Base-by-base conservation (phyloP, 2,888 invertebrate species). In the Copidosoma aretas region DNA sequence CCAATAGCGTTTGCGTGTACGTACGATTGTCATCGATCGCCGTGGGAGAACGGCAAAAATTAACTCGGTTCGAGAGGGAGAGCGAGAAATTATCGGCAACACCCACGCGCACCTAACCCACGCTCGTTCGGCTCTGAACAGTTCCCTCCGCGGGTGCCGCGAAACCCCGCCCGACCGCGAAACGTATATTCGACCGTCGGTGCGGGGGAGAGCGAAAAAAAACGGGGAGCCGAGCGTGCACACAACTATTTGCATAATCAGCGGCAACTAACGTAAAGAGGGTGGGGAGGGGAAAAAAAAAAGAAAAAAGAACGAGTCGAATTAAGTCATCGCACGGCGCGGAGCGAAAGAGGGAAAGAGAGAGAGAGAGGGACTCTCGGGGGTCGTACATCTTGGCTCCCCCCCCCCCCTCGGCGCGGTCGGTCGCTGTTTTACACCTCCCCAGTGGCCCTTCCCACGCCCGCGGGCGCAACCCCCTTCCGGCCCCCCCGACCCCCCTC, bases 371-470 rank as follows among this genome's bases (percentile, higher is more conserved):
- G 68, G 4, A 14, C 43, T 46, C 43, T 46, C 43, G 41, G 53
- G 60, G 56, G 59, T 39, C 60, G 70, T 60, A 68, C 58, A 53
- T 56, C 62, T 54, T 25, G 49, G 14, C 21, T 19, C n/a, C 14
- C 15, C 43, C 14, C 32, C 32, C 19, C 21, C 19, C n/a, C 14
- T 14, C 12, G 2, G 1, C 43, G 46, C 62, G 46, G 56, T 58
- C 64, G n/a, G 51, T 52, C 51, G 64, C 25, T 49, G 57, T 51
- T 64, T 64, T 57, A 57, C 64, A 59, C 52, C 62, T 52, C 51
- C 8, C 41, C 69, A 46, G 65, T 70, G 62, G 69, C 69, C 65
- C 69, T 66, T 70, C 70, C 66, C 70, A 66, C 66, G 70, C 62
- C 58, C 25, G 19, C 21, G 24, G 39, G 41, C 65, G 62, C 62